phyloP scores from a whole-genome alignment of 2,797 vertebrate genomes.

The Pterois miles region DNA sequence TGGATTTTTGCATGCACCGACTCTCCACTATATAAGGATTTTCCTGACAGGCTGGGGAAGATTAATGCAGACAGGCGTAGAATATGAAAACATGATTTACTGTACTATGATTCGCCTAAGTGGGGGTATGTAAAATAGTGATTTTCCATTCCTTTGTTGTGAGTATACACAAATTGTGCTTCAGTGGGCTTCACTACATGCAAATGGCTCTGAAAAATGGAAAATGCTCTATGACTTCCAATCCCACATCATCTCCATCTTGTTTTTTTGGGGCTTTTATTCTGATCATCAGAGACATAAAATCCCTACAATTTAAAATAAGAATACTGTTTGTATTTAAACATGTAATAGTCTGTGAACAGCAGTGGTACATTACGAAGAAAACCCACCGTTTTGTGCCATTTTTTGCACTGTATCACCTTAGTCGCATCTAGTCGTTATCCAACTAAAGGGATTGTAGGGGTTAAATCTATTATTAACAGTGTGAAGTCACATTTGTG shows the following conservation, averaged over 20 bases:
- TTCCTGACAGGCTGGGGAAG: constrained; percentile 12
- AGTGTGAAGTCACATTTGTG: constrained; percentile 41
- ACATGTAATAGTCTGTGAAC: background rate
- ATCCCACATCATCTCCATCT: constrained; percentile 14
- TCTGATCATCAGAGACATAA: background rate
- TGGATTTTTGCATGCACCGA: constrained; percentile 19
- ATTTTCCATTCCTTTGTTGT: constrained; percentile 39
- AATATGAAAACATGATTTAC: constrained; percentile 46
- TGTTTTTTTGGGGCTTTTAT: background rate
- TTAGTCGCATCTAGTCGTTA: background rate
- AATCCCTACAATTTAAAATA: constrained; percentile 14
- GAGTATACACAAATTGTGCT: background rate
- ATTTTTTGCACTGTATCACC: background rate
- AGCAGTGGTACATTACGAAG: background rate
- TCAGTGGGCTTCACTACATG: background rate
- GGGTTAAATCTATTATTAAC: constrained; percentile 49
- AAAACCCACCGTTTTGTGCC: background rate
- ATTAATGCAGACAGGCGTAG: constrained; percentile 44
- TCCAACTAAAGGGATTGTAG: background rate
- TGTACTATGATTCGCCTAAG: constrained; percentile 27
- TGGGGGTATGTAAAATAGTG: constrained; percentile 36
- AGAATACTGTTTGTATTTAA: background rate
- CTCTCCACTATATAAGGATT: constrained; percentile 25
- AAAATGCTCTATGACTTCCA: constrained; percentile 9
- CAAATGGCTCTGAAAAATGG: constrained; percentile 26